Conservation (phyloP, 2,888 invertebrate genomes). For the Dicroscelio sp. region DNA sequence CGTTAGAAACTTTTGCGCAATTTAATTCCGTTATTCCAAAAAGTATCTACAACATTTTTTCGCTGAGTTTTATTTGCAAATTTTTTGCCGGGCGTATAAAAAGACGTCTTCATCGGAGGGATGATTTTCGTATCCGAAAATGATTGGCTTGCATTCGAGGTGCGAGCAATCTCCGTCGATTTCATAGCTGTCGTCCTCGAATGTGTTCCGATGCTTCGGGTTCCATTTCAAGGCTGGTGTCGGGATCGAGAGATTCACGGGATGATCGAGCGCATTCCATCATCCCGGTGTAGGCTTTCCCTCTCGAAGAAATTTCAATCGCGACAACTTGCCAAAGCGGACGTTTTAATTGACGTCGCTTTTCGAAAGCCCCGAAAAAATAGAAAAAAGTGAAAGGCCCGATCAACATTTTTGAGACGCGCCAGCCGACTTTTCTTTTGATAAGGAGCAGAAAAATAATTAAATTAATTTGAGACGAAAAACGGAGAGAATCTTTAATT, state of each 20-base stretch:
- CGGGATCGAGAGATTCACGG: slow-evolving; percentile 82
- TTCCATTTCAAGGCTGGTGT: slow-evolving; percentile 89
- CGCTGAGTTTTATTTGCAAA: not conserved
- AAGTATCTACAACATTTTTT: too few relatives aligned
- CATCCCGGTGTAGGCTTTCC: slow-evolving; percentile 85
- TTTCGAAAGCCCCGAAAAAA: slow-evolving; percentile 59
- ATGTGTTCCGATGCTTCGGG: slow-evolving; percentile 84
- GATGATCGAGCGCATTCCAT: slow-evolving; percentile 90
- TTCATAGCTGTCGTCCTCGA: slow-evolving; percentile 90
- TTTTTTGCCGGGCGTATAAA: slow-evolving; percentile 46
- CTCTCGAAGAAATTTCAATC: slow-evolving; percentile 88
- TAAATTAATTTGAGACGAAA: slow-evolving; percentile 44
- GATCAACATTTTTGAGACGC: not conserved
- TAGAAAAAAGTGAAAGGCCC: too few relatives aligned
- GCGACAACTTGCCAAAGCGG: slow-evolving; percentile 86
- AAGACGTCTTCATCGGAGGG: slow-evolving; percentile 74
- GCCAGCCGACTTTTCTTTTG: not conserved
- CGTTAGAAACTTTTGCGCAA: not conserved
- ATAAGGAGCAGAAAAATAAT: not conserved
- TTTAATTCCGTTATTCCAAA: not conserved
- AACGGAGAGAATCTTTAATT: slow-evolving; percentile 49
- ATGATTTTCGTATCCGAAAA: slow-evolving; percentile 77
- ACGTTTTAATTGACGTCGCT: slow-evolving; percentile 85
- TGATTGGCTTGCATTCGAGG: slow-evolving; percentile 80
- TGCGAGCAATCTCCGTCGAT: slow-evolving; percentile 90